Conservation (phyloP, 2,113 vertebrate species). For the Scolopax mira region DNA sequence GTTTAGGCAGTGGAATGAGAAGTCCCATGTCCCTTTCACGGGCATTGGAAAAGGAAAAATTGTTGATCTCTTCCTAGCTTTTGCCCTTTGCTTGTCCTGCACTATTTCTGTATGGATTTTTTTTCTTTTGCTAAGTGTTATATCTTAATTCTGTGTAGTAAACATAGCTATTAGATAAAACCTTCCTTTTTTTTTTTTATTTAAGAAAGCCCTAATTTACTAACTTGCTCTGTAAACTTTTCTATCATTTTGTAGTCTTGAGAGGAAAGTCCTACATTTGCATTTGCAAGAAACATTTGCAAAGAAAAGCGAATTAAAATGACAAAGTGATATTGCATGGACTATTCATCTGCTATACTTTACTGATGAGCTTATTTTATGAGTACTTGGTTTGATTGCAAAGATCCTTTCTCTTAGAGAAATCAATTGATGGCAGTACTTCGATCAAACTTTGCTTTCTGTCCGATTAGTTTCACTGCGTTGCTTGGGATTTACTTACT, state of each 20-base stretch:
- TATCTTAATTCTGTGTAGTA: neutral
- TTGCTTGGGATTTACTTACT: neutral
- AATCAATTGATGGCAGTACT: neutral
- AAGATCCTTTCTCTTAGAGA: neutral
- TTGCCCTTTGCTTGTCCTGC: neutral
- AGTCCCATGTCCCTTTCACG: neutral
- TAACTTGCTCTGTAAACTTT: neutral
- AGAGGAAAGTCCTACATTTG: slow-evolving; percentile 8
- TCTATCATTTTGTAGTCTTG: neutral
- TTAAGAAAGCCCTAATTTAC: neutral
- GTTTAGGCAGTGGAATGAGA: neutral
- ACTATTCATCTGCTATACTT: neutral
- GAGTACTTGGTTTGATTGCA: neutral
- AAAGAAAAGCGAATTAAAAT: slow-evolving; percentile 15
- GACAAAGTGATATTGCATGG: neutral
- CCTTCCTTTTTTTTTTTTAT: neutral
- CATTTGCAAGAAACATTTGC: neutral
- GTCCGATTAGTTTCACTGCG: neutral
- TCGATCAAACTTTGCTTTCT: slow-evolving; percentile 4
- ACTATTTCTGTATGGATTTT: neutral
- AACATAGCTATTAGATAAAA: neutral
- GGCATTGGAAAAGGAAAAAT: neutral
- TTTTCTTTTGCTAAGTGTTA: neutral
- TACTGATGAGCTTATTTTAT: neutral
- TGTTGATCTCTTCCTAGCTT: neutral